Conservation (phyloP, 1,140 invertebrate species). For the Myzus persicae region DNA sequence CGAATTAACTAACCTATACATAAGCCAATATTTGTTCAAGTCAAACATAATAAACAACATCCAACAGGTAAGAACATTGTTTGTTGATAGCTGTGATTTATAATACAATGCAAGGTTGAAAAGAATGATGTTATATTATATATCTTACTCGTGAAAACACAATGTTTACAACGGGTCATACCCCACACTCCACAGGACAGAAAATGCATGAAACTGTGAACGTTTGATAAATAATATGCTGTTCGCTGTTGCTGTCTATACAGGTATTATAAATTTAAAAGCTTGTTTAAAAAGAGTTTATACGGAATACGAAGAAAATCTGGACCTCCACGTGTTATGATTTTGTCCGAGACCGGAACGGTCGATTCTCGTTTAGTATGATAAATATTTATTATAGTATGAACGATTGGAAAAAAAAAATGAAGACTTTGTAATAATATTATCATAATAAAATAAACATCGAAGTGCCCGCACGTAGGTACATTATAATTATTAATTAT, state of each 20-base stretch:
- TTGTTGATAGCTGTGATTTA: constrained; percentile 31
- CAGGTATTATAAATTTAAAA: constrained; percentile 4
- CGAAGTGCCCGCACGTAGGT: neutral
- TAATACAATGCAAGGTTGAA: neutral
- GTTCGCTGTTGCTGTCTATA: neutral
- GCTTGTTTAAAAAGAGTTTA: neutral
- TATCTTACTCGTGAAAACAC: neutral
- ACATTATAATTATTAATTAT: neutral
- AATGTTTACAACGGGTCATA: constrained; percentile 6
- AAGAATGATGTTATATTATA: neutral
- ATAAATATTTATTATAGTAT: neutral
- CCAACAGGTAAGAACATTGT: constrained; percentile 26
- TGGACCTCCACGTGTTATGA: neutral
- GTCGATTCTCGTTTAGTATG: neutral
- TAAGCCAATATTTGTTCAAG: neutral
- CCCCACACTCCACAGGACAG: neutral
- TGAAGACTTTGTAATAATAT: neutral
- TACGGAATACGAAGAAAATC: neutral
- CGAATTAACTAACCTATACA: neutral
- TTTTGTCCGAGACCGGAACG: neutral
- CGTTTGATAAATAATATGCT: neutral
- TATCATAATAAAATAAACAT: neutral
- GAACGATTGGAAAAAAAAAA: neutral
- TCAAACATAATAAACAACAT: constrained; percentile 22
- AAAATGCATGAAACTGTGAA: neutral